Percentiles rank a stretch among this genome's conserved stretches.
These are phyloP conservation scores for Halocynthia aurantium DNA, from an alignment of 23 tunicate genomes.

Conservation along the genomic window DNA sequence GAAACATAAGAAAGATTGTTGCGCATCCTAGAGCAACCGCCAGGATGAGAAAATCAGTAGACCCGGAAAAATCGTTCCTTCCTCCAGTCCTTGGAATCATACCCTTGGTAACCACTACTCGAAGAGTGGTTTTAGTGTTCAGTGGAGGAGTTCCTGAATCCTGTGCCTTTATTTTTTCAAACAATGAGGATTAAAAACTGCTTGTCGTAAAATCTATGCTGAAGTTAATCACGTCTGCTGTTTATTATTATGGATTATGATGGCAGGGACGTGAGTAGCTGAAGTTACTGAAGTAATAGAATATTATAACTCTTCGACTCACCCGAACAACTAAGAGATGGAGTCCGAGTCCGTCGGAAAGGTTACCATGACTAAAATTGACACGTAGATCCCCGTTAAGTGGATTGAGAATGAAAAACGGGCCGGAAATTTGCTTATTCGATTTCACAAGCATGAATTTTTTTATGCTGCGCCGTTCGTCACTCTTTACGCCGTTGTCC, in stretches of 20 bases:
- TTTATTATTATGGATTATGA: neutral
- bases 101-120: constrained; percentile 30
- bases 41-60: constrained; percentile 21
- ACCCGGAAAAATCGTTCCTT: neutral
- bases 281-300: neutral
- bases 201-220: neutral
- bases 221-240: neutral
- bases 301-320: constrained; percentile 7
- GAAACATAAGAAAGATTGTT: constrained; percentile 11
- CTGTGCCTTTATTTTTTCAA: constrained; percentile 17
- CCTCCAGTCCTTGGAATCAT: neutral
- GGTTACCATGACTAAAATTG: constrained; percentile 36
- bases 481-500: constrained; percentile 8
- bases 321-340: constrained; percentile 41
- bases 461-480: neutral
- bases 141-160: constrained; percentile 33
- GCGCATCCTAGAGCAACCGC: constrained; percentile 26
- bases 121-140: constrained; percentile 13
- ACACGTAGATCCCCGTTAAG: constrained; percentile 49
- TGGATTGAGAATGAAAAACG: constrained; percentile 42
- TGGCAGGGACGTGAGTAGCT: neutral
- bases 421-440: too few relatives aligned
- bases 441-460: neutral
- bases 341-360: constrained; percentile 24
- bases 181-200: neutral